phyloP scores from a whole-genome alignment of 2,113 vertebrate genomes.

The Corythoichthys intestinalis region DNA sequence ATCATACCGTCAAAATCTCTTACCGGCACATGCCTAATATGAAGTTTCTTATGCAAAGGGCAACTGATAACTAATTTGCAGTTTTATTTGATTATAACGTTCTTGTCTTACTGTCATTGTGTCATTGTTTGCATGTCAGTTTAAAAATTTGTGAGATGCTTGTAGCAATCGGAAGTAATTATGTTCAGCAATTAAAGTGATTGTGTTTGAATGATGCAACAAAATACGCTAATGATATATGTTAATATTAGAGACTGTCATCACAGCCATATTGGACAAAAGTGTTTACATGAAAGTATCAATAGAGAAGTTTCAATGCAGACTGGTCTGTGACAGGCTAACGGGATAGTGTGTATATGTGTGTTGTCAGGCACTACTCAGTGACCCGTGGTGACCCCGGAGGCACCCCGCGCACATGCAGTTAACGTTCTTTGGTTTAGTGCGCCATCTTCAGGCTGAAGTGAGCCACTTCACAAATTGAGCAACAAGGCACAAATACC shows the following conservation, averaged over 20 bases:
- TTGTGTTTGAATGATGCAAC: neutral
- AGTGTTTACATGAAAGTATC: neutral
- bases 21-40: no score
- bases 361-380: constrained; percentile 66
- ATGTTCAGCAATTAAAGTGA: neutral
- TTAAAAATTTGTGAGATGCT: no score
- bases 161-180: no score
- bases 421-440: constrained; percentile 63
- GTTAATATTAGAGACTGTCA: neutral
- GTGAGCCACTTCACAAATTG: constrained; percentile 62
- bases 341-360: neutral
- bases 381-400: constrained; percentile 70
- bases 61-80: no score
- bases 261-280: neutral
- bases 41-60: no score
- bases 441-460: constrained; percentile 70
- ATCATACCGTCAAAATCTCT: no score
- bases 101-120: no score
- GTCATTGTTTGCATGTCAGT: no score
- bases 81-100: no score
- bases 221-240: neutral
- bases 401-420: constrained; percentile 21
- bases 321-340: constrained; percentile 14
- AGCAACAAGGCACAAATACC: constrained; percentile 2
- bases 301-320: neutral